These are phyloP conservation scores for Carpatolechia fugitivella DNA, from an alignment of 2,888 invertebrate species.

Conservation along the genomic window DNA sequence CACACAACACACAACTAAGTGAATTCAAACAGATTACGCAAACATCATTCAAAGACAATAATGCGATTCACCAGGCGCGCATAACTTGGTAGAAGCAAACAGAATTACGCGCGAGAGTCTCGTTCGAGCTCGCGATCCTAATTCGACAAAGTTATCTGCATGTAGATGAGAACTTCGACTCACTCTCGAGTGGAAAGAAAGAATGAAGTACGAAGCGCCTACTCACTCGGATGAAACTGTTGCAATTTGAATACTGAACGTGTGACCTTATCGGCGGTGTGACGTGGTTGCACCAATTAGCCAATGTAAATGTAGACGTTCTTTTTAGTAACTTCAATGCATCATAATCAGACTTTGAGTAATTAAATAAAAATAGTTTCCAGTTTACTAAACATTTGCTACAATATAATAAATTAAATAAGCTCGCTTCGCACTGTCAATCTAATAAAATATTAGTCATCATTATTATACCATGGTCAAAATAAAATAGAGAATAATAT, in stretches of 20 bases:
- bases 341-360: too few species aligned
- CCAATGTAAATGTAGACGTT: too few species aligned
- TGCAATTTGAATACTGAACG: not conserved
- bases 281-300: too few species aligned
- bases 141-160: conserved; percentile 23
- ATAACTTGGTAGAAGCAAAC: not conserved
- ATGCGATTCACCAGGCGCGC: conserved; percentile 1
- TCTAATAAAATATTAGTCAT: too few species aligned
- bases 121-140: not conserved
- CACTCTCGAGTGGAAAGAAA: not conserved
- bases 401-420: too few species aligned
- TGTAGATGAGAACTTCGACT: conserved; percentile 19
- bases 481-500: too few species aligned
- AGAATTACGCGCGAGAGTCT: not conserved
- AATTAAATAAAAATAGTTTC: too few species aligned
- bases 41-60: not conserved
- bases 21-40: not conserved
- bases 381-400: too few species aligned
- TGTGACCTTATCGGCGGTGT: too few species aligned
- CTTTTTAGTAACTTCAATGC: too few species aligned
- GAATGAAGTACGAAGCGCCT: not conserved
- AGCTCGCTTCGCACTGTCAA: too few species aligned
- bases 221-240: not conserved
- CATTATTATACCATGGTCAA: too few species aligned
- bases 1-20: not conserved